Evolutionary conservation across 2,888 invertebrate species (phyloP).

Genomic region (Ypsolopha sequella): DNA sequence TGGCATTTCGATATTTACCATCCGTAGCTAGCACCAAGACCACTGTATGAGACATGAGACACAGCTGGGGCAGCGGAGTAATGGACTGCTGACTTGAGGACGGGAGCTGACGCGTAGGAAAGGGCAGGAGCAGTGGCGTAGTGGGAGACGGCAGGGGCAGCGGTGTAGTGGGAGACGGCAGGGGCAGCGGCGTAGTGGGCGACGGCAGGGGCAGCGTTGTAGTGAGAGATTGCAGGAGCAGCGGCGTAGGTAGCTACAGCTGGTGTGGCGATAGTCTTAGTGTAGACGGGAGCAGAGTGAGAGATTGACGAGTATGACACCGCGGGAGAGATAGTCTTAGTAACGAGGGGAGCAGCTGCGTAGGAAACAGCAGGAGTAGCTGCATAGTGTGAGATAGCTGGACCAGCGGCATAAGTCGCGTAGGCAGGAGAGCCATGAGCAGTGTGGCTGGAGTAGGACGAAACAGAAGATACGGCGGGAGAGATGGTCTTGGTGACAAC

Average conservation of each 20-base stretch:
- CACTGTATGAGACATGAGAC: too few relatives aligned
- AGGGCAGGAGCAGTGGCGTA: constrained; percentile 4
- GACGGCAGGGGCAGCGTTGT: constrained; percentile 20
- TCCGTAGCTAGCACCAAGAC: constrained; percentile 63
- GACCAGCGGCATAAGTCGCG: constrained; percentile 8
- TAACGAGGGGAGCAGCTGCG: constrained; percentile 39
- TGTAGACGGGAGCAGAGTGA: constrained; percentile 13
- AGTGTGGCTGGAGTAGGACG: too few relatives aligned
- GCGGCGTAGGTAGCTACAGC: constrained; percentile 13
- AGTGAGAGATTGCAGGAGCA: constrained; percentile 18
- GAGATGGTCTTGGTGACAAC: constrained; percentile 32
- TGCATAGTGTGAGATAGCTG: constrained; percentile 10
- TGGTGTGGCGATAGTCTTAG: constrained; percentile 10
- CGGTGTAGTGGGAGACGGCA: constrained; percentile 26
- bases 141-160: constrained; percentile 28
- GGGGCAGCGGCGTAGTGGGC: constrained; percentile 53
- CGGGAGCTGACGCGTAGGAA: not conserved
- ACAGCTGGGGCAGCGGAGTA: constrained; percentile 54
- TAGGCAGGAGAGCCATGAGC: too few relatives aligned
- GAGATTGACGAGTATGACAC: constrained; percentile 13
- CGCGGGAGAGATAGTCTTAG: constrained; percentile 26
- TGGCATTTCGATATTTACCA: constrained; percentile 26
- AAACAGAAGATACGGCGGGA: constrained; percentile 15
- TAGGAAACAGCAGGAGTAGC: constrained; percentile 8
- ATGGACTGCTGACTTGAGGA: not conserved